Conservation (phyloP, 2,113 vertebrate species). For the Leptosomus discolor region DNA sequence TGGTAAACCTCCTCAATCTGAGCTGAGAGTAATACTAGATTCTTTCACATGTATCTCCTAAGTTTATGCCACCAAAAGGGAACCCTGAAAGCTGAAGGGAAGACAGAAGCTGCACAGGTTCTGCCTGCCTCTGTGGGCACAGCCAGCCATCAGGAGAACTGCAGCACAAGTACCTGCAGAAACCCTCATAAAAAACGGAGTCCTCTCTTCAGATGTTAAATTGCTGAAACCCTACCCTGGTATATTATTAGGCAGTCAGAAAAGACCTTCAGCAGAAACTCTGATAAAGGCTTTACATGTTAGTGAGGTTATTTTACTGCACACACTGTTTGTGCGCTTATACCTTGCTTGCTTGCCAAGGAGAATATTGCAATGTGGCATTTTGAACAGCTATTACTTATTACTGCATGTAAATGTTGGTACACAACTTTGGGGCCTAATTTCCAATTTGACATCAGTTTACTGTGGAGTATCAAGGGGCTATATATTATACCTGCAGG, state of each 20-base stretch:
- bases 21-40: neutral
- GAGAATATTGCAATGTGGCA: neutral
- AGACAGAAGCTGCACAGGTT: neutral
- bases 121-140: neutral
- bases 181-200: neutral
- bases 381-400: neutral
- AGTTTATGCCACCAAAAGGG: neutral
- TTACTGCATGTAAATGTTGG: neutral
- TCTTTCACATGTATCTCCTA: neutral
- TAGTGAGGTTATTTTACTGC: neutral
- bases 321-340: neutral
- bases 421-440: neutral
- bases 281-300: neutral
- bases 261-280: neutral
- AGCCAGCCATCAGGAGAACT: neutral
- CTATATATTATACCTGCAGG: neutral
- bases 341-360: neutral
- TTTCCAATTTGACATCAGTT: neutral
- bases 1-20: neutral
- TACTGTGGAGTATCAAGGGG: neutral
- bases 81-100: neutral
- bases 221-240: neutral
- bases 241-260: neutral
- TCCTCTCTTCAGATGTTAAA: neutral
- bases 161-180: neutral